Percentiles rank a stretch among this genome's conserved stretches.
Conservation (phyloP, 2,797 vertebrate genomes). For the Myotis vivesi region DNA sequence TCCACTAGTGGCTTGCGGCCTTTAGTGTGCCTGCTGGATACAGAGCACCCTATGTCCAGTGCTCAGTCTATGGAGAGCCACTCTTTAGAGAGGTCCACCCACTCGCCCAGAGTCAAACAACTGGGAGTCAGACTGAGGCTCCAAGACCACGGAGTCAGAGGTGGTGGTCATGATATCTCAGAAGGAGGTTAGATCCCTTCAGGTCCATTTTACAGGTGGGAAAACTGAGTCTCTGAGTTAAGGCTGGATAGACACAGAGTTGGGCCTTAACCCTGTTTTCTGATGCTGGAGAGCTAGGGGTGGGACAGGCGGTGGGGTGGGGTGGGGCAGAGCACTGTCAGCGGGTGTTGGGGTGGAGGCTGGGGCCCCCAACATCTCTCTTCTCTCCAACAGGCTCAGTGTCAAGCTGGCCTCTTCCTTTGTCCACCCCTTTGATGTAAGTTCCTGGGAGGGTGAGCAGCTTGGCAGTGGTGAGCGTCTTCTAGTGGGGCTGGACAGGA, state of each 20-base stretch:
- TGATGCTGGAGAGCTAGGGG: neutral
- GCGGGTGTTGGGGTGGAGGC: neutral
- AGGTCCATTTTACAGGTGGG: neutral
- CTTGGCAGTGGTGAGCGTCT: neutral
- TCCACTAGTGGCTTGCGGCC: rapidly evolving
- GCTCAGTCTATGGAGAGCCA: neutral
- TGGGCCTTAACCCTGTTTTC: neutral
- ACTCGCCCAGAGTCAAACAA: neutral
- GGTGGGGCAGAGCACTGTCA: neutral
- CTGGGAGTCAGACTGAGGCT: neutral
- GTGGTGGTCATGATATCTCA: neutral
- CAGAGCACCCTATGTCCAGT: too few species aligned
- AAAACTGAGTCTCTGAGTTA: neutral
- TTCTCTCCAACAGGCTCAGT: slow-evolving; percentile 71
- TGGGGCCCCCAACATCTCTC: neutral
- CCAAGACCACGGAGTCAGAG: neutral
- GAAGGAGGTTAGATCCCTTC: neutral
- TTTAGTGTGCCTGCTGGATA: neutral
- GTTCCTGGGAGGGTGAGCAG: slow-evolving; percentile 45
- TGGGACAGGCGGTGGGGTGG: neutral
- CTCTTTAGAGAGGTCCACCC: neutral
- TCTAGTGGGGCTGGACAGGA: too few species aligned
- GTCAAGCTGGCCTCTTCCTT: slow-evolving; percentile 51
- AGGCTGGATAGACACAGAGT: neutral
- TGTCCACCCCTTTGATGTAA: slow-evolving; percentile 68